These are phyloP conservation scores for Drosophila anomalipes DNA, from an alignment of 2,888 invertebrate species.

Conservation along the genomic window DNA sequence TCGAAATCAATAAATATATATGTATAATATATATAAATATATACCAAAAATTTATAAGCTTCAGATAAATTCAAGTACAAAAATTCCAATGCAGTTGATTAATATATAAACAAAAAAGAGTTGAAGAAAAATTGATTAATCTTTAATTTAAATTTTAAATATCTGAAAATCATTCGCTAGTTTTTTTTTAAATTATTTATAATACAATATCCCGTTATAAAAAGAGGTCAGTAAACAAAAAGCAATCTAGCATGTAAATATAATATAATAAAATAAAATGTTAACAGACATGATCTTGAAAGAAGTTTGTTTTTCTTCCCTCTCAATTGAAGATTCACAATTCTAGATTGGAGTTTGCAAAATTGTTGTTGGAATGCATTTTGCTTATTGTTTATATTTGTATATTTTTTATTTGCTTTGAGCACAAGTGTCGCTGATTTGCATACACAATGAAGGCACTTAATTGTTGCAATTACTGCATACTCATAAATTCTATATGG, in stretches of 20 bases:
- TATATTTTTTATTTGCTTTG: neutral
- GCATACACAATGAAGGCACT: conserved; percentile 28
- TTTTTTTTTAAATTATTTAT: neutral
- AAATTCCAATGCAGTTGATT: no score
- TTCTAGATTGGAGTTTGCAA: no score
- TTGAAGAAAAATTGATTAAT: neutral
- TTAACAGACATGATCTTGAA: neutral
- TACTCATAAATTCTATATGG: conserved; percentile 20
- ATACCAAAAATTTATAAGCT: no score
- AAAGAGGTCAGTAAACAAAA: no score
- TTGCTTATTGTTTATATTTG: neutral
- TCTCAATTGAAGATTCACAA: neutral
- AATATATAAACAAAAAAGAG: no score
- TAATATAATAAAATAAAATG: no score
- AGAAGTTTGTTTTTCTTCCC: neutral
- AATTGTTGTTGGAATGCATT: neutral
- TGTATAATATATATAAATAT: no score
- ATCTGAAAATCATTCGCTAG: neutral
- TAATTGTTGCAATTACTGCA: conserved; percentile 50
- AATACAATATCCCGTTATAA: neutral
- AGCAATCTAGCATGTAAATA: neutral
- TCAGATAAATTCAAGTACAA: neutral
- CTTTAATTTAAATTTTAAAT: neutral
- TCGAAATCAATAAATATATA: neutral
- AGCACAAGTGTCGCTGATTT: conserved; percentile 11